Evolutionary conservation across 2,797 vertebrate genomes (phyloP).

Genomic region (Danio kyathit): DNA sequence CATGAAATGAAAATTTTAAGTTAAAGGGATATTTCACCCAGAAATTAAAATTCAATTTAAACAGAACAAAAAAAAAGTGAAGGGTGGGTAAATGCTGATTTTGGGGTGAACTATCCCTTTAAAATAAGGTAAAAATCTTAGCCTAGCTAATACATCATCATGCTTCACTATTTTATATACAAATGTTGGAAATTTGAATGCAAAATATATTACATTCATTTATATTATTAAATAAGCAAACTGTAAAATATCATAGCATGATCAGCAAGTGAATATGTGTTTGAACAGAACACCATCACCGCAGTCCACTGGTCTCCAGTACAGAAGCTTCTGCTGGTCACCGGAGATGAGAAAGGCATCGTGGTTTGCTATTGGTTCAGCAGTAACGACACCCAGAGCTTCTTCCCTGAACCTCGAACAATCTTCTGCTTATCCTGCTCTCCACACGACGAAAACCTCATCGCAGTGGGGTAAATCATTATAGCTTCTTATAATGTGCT

Average conservation of each 20-base stretch:
- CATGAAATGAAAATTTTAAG: not conserved
- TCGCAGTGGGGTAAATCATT: conserved; percentile 88
- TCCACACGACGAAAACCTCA: conserved; percentile 88
- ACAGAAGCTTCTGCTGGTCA: conserved; percentile 90
- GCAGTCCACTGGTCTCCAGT: conserved; percentile 92
- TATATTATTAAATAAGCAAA: no score
- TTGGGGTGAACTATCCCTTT: no score
- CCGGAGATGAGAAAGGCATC: conserved; percentile 93
- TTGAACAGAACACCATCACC: conserved; percentile 81
- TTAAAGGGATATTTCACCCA: no score
- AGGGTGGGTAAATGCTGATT: no score
- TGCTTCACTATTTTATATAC: no score
- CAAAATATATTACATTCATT: no score
- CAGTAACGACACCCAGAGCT: conserved; percentile 87
- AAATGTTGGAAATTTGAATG: no score
- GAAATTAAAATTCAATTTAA: no score
- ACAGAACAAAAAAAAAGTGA: no score
- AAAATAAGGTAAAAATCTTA: no score
- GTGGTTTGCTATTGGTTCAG: conserved; percentile 91
- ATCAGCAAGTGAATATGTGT: not conserved
- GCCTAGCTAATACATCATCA: no score
- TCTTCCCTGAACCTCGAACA: conserved; percentile 91
- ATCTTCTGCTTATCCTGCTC: conserved; percentile 94
- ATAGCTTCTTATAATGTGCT: not conserved
- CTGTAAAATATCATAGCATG: no score